Percentiles rank a stretch among this genome's conserved stretches.
phyloP scores from a whole-genome alignment of 2,797 vertebrate species.

The Diglossa cyanea region DNA sequence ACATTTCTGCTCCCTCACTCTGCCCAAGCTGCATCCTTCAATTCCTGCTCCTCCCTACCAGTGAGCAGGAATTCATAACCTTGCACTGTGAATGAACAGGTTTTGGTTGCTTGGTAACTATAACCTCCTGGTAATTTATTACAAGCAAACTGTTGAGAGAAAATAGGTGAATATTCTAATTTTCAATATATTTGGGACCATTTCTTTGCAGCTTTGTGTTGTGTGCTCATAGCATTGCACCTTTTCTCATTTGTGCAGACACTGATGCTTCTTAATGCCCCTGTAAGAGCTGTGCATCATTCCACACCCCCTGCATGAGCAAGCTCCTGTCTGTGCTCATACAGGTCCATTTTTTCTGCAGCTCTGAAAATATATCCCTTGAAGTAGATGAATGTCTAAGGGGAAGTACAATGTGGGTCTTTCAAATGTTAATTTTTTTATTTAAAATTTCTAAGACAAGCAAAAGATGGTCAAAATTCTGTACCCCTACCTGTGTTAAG shows the following conservation, averaged over 20 bases:
- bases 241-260: background rate
- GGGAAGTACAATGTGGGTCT: background rate
- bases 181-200: background rate
- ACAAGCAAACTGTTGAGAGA: background rate
- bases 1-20: background rate
- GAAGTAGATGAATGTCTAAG: background rate
- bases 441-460: background rate
- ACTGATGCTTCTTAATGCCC: background rate
- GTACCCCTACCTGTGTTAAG: background rate
- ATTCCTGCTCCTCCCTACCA: background rate
- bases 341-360: background rate
- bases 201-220: background rate
- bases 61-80: constrained; percentile 30
- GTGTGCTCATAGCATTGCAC: background rate
- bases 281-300: background rate
- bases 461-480: background rate
- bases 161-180: constrained; percentile 30
- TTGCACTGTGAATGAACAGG: constrained; percentile 18
- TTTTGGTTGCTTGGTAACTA: constrained; percentile 69
- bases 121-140: constrained; percentile 51
- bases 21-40: background rate
- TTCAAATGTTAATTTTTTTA: background rate
- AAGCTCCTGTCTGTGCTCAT: background rate
- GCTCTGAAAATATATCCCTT: background rate
- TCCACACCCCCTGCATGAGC: background rate